Conservation (phyloP, 1,140 invertebrate genomes). For the Bombyx mandarina region DNA sequence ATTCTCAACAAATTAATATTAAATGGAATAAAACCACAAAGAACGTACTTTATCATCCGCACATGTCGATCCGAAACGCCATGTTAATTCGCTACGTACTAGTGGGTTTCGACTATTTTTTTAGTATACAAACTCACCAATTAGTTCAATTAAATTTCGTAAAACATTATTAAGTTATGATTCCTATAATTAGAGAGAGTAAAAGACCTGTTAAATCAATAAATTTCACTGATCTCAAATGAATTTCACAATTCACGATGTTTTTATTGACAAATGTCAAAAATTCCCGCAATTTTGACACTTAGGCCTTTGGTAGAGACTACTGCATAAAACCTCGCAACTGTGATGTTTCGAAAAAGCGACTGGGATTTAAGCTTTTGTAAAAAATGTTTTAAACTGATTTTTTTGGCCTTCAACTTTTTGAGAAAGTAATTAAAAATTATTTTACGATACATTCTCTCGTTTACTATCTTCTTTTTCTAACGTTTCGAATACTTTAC, state of each 20-base stretch:
- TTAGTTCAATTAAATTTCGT: constrained; percentile 5
- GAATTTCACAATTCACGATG: constrained; percentile 44
- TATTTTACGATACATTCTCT: too few species aligned
- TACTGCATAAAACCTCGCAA: too few species aligned
- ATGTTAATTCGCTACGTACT: constrained; percentile 51
- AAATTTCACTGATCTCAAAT: constrained; percentile 23
- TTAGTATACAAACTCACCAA: constrained; percentile 35
- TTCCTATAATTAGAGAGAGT: constrained; percentile 1
- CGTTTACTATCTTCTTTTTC: too few species aligned
- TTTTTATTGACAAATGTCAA: constrained; percentile 70
- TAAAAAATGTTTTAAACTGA: too few species aligned
- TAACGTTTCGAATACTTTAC: too few species aligned
- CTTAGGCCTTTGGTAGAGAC: neutral
- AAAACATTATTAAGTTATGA: neutral
- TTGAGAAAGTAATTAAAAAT: too few species aligned
- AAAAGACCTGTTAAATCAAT: constrained; percentile 21
- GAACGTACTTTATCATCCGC: constrained; percentile 53
- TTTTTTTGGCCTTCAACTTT: too few species aligned
- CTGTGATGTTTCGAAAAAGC: too few species aligned
- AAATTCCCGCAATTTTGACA: constrained; percentile 67
- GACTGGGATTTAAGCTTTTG: too few species aligned
- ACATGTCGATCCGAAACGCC: constrained; percentile 63
- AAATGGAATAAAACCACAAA: constrained; percentile 47
- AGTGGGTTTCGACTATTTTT: constrained; percentile 28
- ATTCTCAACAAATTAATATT: constrained; percentile 13